Evolutionary conservation across 2,113 vertebrate genomes (phyloP).

Genomic region (Glareola pratincola): DNA sequence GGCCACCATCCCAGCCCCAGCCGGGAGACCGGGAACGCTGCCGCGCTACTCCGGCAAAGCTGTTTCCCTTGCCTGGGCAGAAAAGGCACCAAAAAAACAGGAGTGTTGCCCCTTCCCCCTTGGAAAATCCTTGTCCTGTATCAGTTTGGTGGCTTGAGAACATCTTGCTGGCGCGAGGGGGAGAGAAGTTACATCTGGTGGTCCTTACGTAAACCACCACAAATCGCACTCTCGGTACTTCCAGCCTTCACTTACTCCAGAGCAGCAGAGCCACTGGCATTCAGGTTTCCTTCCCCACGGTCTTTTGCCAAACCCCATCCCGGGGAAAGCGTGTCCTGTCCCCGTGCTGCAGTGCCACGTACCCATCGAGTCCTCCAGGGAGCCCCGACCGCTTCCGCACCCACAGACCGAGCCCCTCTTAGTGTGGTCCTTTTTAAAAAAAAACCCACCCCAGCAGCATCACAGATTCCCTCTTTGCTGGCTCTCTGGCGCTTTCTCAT

Average conservation of each 20-base stretch:
- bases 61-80: not conserved
- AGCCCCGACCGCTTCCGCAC: not conserved
- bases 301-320: not conserved
- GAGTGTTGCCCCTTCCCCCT: not conserved
- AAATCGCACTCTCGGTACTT: not conserved
- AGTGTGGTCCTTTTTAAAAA: not conserved
- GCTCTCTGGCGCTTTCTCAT: constrained; percentile 34
- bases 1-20: not conserved
- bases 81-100: not conserved
- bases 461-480: not conserved
- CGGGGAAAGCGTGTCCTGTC: not conserved
- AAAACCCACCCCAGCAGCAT: not conserved
- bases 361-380: not conserved
- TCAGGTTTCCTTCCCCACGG: not conserved
- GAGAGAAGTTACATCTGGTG: not conserved
- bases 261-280: not conserved
- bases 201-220: not conserved
- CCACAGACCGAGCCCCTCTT: not conserved
- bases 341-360: fast-evolving
- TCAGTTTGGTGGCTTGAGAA: not conserved
- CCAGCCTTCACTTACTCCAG: not conserved
- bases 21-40: not conserved
- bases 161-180: not conserved
- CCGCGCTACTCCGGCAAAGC: not conserved
- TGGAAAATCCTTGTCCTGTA: not conserved